phyloP scores from a whole-genome alignment of 2,888 invertebrate genomes.

The Hypena proboscidalis region DNA sequence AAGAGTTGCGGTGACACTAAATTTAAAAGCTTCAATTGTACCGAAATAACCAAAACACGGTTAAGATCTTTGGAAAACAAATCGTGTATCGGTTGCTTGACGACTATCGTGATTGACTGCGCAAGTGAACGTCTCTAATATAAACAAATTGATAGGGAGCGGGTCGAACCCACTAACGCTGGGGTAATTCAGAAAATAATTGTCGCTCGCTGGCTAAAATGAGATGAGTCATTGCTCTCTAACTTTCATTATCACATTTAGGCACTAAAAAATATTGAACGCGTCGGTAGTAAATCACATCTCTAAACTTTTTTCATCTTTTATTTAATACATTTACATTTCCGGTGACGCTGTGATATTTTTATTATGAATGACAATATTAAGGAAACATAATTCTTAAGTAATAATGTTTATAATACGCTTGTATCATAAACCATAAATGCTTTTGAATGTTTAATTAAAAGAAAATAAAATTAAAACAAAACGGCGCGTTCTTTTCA shows the following conservation, averaged over 20 bases:
- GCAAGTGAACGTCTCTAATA: constrained; percentile 83
- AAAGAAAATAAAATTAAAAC: constrained; percentile 42
- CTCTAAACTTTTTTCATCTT: constrained; percentile 54
- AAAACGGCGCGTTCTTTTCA: constrained; percentile 24
- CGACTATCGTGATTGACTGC: constrained; percentile 84
- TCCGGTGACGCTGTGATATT: constrained; percentile 67
- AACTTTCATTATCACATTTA: constrained; percentile 64
- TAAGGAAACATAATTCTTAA: constrained; percentile 71
- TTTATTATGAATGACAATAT: constrained; percentile 62
- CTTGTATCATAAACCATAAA: constrained; percentile 44
- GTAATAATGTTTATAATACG: constrained; percentile 56
- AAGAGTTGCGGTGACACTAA: constrained; percentile 84
- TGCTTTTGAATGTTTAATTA: constrained; percentile 50
- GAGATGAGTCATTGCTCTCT: constrained; percentile 50
- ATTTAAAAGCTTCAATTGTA: constrained; percentile 85
- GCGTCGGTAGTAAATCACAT: constrained; percentile 68
- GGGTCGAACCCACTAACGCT: constrained; percentile 56
- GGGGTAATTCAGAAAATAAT: constrained; percentile 63
- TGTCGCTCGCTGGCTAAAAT: constrained; percentile 41
- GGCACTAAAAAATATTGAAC: constrained; percentile 67
- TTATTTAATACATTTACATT: constrained; percentile 67
- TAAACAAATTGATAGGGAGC: constrained; percentile 84
- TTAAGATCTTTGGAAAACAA: constrained; percentile 84
- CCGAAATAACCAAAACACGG: constrained; percentile 84
- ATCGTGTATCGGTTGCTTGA: constrained; percentile 82